Percentiles rank a stretch among this genome's conserved stretches.
Conservation (phyloP, 2,888 invertebrate species). For the Pristionchus exspectatus region DNA sequence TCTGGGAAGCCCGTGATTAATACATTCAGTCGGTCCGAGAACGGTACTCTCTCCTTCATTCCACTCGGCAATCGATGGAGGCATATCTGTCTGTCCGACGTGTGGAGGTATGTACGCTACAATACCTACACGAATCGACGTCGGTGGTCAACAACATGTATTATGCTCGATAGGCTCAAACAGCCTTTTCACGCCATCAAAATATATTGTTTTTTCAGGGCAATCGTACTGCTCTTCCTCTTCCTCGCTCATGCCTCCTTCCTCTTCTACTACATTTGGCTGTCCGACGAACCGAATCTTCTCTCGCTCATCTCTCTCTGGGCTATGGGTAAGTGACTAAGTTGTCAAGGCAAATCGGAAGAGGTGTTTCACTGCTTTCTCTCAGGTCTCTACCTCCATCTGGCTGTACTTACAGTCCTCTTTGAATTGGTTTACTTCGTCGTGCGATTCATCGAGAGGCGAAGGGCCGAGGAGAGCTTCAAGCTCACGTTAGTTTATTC, state of each 20-base stretch:
- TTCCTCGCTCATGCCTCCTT: conserved; percentile 65
- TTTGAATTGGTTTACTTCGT: conserved; percentile 56
- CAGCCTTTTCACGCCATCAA: neutral
- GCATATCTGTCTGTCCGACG: conserved; percentile 54
- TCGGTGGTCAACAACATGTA: too few species aligned
- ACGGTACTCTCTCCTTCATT: conserved; percentile 27
- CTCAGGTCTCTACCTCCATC: conserved; percentile 62
- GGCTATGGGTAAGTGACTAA: conserved; percentile 59
- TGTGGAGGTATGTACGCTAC: conserved; percentile 47
- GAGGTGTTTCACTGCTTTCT: neutral
- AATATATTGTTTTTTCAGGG: conserved; percentile 33
- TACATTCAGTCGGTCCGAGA: conserved; percentile 45
- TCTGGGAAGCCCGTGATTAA: neutral
- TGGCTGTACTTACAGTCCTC: conserved; percentile 61
- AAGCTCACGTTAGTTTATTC: conserved; percentile 22
- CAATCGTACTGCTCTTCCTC: conserved; percentile 61
- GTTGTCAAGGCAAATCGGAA: neutral
- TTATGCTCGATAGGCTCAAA: neutral
- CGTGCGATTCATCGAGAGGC: neutral
- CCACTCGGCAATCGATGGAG: conserved; percentile 52
- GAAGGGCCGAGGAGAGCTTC: conserved; percentile 22
- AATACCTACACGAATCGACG: conserved; percentile 1
- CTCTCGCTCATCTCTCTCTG: conserved; percentile 64
- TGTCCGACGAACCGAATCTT: conserved; percentile 62
- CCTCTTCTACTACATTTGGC: conserved; percentile 64